phyloP scores from a whole-genome alignment of 2,888 invertebrate species.

The Xanthorhoe designata region DNA sequence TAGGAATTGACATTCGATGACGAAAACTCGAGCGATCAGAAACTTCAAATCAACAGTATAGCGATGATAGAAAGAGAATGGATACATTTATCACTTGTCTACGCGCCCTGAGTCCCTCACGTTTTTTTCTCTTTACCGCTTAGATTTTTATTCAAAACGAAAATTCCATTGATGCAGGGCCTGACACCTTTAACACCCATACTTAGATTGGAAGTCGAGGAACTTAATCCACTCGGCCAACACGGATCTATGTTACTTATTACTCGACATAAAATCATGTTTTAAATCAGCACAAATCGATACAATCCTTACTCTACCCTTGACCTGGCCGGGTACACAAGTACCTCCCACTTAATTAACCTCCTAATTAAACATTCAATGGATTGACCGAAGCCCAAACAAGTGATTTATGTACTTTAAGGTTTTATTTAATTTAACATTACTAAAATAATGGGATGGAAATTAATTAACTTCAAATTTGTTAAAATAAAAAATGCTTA shows the following conservation, averaged over 20 bases:
- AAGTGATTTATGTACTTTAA: not conserved
- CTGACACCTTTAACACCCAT: too few relatives aligned
- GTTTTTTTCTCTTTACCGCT: too few relatives aligned
- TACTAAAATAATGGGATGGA: not conserved
- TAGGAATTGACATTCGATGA: too few relatives aligned
- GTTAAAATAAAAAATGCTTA: not conserved
- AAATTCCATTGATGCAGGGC: too few relatives aligned
- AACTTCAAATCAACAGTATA: too few relatives aligned
- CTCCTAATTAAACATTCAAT: not conserved
- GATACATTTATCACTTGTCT: too few relatives aligned
- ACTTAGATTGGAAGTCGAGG: too few relatives aligned
- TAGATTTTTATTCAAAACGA: too few relatives aligned
- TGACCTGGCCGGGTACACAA: slow-evolving; percentile 5
- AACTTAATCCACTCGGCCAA: too few relatives aligned
- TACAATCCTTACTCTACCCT: not conserved
- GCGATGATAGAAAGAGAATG: too few relatives aligned
- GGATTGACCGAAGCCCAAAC: not conserved
- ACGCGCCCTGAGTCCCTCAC: too few relatives aligned
- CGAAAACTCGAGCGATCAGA: too few relatives aligned
- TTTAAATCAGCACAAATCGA: not conserved
- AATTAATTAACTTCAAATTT: not conserved
- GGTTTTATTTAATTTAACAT: not conserved
- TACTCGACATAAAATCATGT: not conserved
- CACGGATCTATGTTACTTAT: not conserved
- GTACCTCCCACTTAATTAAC: slow-evolving; percentile 1